Conservation (phyloP, 1,140 invertebrate genomes). For the Dreissena rostriformis region DNA sequence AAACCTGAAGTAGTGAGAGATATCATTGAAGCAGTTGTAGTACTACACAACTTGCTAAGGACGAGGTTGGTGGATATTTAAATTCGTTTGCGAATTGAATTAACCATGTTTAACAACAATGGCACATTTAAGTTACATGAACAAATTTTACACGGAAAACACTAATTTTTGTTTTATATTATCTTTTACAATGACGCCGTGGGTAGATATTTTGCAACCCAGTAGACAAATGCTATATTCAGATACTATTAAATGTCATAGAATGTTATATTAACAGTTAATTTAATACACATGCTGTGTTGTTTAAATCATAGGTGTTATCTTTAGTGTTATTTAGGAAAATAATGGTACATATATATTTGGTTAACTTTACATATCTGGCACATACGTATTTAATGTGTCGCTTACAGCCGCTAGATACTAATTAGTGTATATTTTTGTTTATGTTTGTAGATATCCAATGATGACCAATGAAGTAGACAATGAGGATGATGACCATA, state of each 20-base stretch:
- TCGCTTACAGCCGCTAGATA: conserved; percentile 27
- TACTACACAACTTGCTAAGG: conserved; percentile 40
- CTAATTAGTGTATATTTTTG: conserved; percentile 41
- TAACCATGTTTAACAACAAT: conserved; percentile 26
- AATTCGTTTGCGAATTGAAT: conserved; percentile 38
- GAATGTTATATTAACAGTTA: conserved; percentile 7
- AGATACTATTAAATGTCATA: conserved; percentile 7
- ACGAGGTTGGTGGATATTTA: conserved; percentile 29
- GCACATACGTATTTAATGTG: conserved; percentile 28
- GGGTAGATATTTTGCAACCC: conserved; percentile 5
- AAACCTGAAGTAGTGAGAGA: conserved; percentile 29
- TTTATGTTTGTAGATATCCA: conserved; percentile 32
- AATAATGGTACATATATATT: conserved; percentile 4
- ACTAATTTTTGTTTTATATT: conserved; percentile 28
- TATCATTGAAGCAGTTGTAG: conserved; percentile 29
- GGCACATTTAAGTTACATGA: conserved; percentile 28
- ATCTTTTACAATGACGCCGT: conserved; percentile 7
- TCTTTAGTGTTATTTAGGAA: conserved; percentile 7
- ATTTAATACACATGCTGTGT: conserved; percentile 3
- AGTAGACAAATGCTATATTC: conserved; percentile 4
- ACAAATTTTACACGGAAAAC: conserved; percentile 29
- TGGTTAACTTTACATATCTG: conserved; percentile 15
- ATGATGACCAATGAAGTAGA: conserved; percentile 11
- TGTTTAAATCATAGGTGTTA: conserved; percentile 7
- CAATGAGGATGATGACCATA: conserved; percentile 5